Conservation (phyloP, 2,113 vertebrate species). For the Pterophyllum scalare region DNA sequence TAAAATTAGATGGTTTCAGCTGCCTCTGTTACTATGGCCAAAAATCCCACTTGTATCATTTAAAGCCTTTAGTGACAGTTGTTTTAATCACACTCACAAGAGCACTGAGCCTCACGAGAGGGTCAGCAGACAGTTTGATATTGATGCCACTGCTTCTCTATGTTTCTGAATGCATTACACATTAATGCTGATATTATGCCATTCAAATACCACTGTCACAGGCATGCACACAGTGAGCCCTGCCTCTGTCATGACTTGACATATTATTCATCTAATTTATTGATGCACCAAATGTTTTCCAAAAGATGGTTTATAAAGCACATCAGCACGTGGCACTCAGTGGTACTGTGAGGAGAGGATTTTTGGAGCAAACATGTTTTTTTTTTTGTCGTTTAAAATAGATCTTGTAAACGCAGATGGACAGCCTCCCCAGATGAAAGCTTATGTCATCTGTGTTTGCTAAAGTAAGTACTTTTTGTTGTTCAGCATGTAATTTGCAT, state of each 20-base stretch:
- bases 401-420: background rate
- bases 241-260: background rate
- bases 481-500: conserved; percentile 49
- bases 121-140: background rate
- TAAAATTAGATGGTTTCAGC: conserved; percentile 8
- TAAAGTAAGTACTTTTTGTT: conserved; percentile 44
- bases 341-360: background rate
- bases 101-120: background rate
- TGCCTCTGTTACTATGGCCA: background rate
- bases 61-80: background rate
- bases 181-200: background rate
- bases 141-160: background rate
- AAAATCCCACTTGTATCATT: background rate
- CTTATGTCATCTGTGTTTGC: background rate
- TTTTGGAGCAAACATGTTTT: background rate
- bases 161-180: background rate
- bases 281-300: conserved; percentile 7
- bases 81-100: background rate
- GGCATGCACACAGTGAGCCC: background rate
- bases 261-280: background rate
- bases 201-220: background rate
- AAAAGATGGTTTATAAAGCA: conserved; percentile 25
- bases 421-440: conserved; percentile 8
- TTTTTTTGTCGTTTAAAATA: conserved; percentile 12
- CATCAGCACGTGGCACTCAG: background rate